These are phyloP conservation scores for Osmoderma eremita DNA, from an alignment of 2,888 invertebrate species.

Conservation along the genomic window DNA sequence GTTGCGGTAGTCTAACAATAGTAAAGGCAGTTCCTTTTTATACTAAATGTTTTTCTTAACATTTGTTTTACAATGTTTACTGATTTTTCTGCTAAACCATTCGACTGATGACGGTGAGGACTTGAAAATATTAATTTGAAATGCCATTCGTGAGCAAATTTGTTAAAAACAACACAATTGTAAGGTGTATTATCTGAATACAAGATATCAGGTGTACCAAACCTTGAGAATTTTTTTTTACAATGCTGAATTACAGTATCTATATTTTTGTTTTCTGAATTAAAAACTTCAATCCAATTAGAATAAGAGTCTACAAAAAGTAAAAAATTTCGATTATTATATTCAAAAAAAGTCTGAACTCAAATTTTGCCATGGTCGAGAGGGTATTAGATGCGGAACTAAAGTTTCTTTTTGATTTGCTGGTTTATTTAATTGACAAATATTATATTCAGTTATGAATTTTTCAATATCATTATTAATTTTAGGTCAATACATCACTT, in stretches of 20 bases:
- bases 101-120: not conserved
- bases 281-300: not conserved
- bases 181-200: too few relatives aligned
- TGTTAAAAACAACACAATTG: too few relatives aligned
- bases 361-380: not conserved
- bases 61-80: not conserved
- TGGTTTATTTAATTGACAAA: constrained; percentile 30
- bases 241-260: not conserved
- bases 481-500: not conserved
- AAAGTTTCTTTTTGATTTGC: constrained; percentile 6
- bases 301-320: not conserved
- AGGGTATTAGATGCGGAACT: not conserved
- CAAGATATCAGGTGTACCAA: too few relatives aligned
- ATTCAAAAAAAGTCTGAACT: constrained; percentile 1
- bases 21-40: not conserved
- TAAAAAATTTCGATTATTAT: not conserved
- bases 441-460: not conserved
- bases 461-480: not conserved
- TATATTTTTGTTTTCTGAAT: not conserved
- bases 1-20: not conserved
- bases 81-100: constrained; percentile 2
- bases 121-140: too few relatives aligned
- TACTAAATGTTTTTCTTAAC: not conserved
- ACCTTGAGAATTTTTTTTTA: not conserved
- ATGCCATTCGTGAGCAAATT: too few relatives aligned